Base-by-base conservation (phyloP, 2,888 invertebrate genomes). In the Luperina nickerlii region DNA sequence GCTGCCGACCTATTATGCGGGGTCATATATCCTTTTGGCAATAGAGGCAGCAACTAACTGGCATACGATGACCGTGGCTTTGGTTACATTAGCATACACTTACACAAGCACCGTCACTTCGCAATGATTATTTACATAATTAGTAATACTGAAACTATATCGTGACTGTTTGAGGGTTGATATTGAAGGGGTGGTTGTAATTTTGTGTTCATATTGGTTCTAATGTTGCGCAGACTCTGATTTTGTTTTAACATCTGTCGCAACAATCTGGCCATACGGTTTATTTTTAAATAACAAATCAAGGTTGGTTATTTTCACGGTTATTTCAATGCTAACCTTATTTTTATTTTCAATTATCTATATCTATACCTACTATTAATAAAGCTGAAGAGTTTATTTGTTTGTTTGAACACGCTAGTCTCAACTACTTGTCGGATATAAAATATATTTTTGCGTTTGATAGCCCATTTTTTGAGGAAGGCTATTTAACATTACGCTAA, bases 101-200 rank as follows among this genome's bases (percentile, higher is more conserved):
- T 90, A 90, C 88, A 90, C 87, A 66, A 57, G 87, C 83, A 74
- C 84, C 87, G 88, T 85, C 85, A 81, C 90, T 88, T 81, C 88
- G 91, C 83, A 82, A 90, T 90, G 87, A 91, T 91, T 92, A 93
- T 93, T 93, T 93, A 92, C 93, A 93, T 94, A 93, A 93, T 93
- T 92, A 93, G 90, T 87, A 75, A 83, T 80, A 71, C 57, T 70
- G 80, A 80, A 78, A 87, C 84, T 83, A 78, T 63, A 54, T 60
- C 15, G 73, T 54, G 77, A 66, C 60, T 75, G 80, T 77, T 76
- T 45, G 75, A 67, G 87, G 85, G 85, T 87, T 85, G 67, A 80
- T 87, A 77, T 84, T 80, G 54, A 79, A 70, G n/a, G 63, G 60
- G 18, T 71, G 63, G 45, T 79, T 38, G 38, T 65, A 73, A 51